A percentile compares a stretch with the other conserved stretches of the same genome.
phyloP scores from a whole-genome alignment of 2,797 vertebrate genomes.

The Mus caroli region DNA sequence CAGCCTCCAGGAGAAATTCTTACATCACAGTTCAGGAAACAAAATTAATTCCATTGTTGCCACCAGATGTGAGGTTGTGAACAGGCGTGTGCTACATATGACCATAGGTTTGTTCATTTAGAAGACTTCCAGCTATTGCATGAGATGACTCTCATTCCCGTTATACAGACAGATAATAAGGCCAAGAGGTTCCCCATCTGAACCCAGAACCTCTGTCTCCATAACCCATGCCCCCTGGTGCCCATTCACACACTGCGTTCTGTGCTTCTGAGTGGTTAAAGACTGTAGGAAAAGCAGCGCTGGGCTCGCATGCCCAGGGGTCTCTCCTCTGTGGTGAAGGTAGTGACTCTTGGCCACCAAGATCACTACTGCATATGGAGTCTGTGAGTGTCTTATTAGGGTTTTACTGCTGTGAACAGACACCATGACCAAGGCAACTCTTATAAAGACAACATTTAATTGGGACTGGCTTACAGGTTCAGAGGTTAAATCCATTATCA shows the following conservation, averaged over 20 bases:
- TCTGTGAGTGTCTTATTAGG: not conserved
- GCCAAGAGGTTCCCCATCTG: not conserved
- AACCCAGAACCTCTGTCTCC: not conserved
- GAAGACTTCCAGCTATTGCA: not conserved
- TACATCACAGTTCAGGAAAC: not conserved
- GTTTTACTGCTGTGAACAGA: not conserved
- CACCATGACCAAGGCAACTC: not conserved
- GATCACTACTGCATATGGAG: fast-evolving
- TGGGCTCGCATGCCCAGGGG: fast-evolving
- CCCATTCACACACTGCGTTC: fast-evolving
- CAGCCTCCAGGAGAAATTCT: not conserved
- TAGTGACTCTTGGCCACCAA: too few relatives aligned
- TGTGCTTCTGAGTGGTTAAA: not conserved
- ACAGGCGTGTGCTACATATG: not conserved
- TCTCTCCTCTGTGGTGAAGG: not conserved
- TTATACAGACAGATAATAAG: not conserved
- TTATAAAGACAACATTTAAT: not conserved
- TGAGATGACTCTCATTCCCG: not conserved
- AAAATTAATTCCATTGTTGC: not conserved
- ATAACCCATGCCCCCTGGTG: fast-evolving
- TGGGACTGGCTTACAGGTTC: not conserved
- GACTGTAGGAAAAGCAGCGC: not conserved
- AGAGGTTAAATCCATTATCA: not conserved
- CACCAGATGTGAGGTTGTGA: not conserved
- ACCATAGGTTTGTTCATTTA: too few relatives aligned